phyloP scores from a whole-genome alignment of 2,113 vertebrate species.

The Tragelaphus imberbis region DNA sequence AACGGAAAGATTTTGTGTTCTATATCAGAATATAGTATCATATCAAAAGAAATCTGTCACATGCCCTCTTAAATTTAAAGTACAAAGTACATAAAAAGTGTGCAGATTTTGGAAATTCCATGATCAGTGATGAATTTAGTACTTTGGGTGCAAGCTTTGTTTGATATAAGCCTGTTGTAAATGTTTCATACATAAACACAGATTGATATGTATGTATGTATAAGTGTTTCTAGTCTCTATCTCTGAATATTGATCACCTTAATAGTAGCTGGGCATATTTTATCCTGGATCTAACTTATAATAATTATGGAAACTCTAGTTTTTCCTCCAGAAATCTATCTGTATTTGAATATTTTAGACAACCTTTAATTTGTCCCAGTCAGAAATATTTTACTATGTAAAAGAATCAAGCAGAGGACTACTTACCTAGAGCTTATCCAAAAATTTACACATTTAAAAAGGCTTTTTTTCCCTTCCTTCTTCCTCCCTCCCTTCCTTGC shows the following conservation, averaged over 20 bases:
- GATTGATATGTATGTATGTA: background rate
- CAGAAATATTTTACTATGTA: background rate
- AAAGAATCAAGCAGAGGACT: background rate
- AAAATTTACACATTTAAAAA: background rate
- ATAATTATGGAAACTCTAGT: background rate
- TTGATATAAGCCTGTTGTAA: background rate
- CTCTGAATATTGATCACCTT: background rate
- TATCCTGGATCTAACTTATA: background rate
- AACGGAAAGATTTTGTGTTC: background rate
- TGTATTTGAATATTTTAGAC: conserved; percentile 38
- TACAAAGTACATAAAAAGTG: background rate
- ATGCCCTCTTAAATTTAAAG: background rate
- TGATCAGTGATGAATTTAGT: background rate
- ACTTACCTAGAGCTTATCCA: background rate
- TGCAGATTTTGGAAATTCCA: background rate
- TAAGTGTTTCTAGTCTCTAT: background rate
- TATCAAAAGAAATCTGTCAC: background rate
- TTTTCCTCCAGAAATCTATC: background rate
- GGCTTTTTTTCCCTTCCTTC: background rate
- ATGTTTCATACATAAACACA: conserved; percentile 12
- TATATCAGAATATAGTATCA: background rate
- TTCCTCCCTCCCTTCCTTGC: background rate
- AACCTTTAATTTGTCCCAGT: conserved; percentile 11
- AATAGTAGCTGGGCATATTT: background rate
- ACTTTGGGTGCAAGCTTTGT: background rate